phyloP scores from a whole-genome alignment of 2,797 vertebrate genomes.

The Microctenopoma steveboyesi region DNA sequence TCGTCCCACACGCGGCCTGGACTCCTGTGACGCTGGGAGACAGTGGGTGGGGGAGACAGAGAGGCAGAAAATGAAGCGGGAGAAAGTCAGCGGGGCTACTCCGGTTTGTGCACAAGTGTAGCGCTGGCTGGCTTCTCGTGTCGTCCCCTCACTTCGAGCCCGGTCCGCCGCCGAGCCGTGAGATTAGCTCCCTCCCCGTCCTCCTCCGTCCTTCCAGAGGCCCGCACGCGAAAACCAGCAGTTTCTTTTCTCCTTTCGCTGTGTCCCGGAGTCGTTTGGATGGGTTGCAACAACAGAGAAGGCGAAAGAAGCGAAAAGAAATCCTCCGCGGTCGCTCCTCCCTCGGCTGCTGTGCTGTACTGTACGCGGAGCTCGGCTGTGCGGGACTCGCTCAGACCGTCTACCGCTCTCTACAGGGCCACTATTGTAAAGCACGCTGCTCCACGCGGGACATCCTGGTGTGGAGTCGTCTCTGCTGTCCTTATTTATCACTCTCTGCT shows the following conservation, averaged over 20 bases:
- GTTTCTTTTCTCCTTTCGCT: slow-evolving; percentile 46
- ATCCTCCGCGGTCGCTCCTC: slow-evolving; percentile 83
- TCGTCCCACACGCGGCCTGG: slow-evolving; percentile 40
- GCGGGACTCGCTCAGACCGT: slow-evolving; percentile 74
- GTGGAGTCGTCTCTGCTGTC: slow-evolving; percentile 6
- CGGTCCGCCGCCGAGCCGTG: slow-evolving; percentile 41
- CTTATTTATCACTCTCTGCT: slow-evolving; percentile 62
- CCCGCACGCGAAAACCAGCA: slow-evolving; percentile 23
- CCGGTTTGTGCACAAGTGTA: slow-evolving; percentile 68
- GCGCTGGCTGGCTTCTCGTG: slow-evolving; percentile 44
- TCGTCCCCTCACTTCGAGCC: slow-evolving; percentile 37
- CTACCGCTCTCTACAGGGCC: slow-evolving; percentile 86
- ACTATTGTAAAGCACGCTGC: slow-evolving; percentile 69
- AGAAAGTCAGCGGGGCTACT: slow-evolving; percentile 70
- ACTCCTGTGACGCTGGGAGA: slow-evolving; percentile 32
- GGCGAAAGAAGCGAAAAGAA: slow-evolving; percentile 77
- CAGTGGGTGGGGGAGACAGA: slow-evolving; percentile 6
- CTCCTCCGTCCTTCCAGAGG: slow-evolving; percentile 26
- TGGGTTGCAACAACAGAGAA: slow-evolving; percentile 70
- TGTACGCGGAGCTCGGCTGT: slow-evolving; percentile 49
- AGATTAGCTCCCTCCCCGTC: slow-evolving; percentile 29
- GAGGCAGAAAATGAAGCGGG: slow-evolving; percentile 50
- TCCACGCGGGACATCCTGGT: slow-evolving; percentile 21
- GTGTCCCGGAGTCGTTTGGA: slow-evolving; percentile 67
- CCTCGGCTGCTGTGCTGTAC: slow-evolving; percentile 81